phyloP scores from a whole-genome alignment of 2,797 vertebrate genomes.

The Oceanodroma leucorhoa region DNA sequence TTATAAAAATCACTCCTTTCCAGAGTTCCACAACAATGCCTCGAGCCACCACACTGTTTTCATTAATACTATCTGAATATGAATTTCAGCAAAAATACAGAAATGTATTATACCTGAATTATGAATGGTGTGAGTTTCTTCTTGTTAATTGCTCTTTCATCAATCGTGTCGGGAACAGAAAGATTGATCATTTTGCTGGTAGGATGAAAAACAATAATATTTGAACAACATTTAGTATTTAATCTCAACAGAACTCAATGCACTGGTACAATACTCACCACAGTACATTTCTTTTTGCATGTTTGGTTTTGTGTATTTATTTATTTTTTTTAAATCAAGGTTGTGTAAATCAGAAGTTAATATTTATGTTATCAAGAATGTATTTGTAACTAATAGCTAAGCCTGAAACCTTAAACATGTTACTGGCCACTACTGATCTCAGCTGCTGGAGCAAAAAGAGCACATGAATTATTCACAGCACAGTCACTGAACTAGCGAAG shows the following conservation, averaged over 20 bases:
- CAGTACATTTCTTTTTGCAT: background rate
- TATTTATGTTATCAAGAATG: background rate
- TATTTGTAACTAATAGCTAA: slow-evolving; percentile 40
- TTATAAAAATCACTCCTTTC: background rate
- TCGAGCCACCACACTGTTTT: background rate
- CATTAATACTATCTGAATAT: background rate
- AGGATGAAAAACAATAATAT: background rate
- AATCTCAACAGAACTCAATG: background rate
- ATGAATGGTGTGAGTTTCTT: slow-evolving; percentile 95
- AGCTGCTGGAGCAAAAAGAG: slow-evolving; percentile 4
- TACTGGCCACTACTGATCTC: slow-evolving; percentile 9
- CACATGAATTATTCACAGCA: slow-evolving; percentile 37
- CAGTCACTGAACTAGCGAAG: background rate
- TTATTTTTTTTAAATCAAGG: background rate
- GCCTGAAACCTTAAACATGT: slow-evolving; percentile 42
- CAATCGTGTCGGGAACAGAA: slow-evolving; percentile 95
- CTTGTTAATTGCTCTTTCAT: slow-evolving; percentile 96
- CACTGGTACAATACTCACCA: background rate
- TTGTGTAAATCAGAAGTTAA: slow-evolving; percentile 5
- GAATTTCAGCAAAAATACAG: background rate
- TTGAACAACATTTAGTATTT: background rate
- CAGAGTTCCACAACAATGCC: background rate
- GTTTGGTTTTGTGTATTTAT: accelerated
- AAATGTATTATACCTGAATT: slow-evolving; percentile 81
- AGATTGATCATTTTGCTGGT: slow-evolving; percentile 97